Base-by-base conservation (phyloP, 2,797 vertebrate species). In the Vultur gryphus region DNA sequence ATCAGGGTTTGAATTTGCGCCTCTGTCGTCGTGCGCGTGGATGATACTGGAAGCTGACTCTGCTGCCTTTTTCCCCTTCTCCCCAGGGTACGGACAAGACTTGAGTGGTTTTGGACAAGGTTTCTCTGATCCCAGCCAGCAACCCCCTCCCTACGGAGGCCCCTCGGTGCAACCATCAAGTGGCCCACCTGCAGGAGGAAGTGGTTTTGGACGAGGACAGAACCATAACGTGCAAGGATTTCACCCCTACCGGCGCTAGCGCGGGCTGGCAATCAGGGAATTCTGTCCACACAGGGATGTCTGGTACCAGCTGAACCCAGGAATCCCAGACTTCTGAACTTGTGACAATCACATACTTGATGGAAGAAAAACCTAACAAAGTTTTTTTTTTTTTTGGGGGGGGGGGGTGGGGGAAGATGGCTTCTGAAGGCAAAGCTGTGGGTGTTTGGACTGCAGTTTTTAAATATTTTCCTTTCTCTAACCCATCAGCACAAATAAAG, bases 221-320 rank as follows among this genome's bases (percentile, higher is more conserved):
- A 99, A 99, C 98, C 99, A 99, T 98, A 99, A 99, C 29, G 99
- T 99, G 97, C 99, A 99, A 98, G 99, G 99, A 97, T 99, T 99
- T 98, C 99, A 99, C 91, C 99, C 99, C 26, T 99, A 99, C 98
- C 98, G 99, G 97, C 99, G 99, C 98, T 99, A 98, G 96, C 91
- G 16, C 48, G 89, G 73, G 93, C 93, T 93, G 59, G 90, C 98
- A 96, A 98, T 98, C 99, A 98, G 98, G 99, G 98, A 99, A 97
- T 89, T 98, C 96, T 96, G 97, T 94, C 98, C 97, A 71, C 97
- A 96, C 97, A 95, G 97, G 98, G 98, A 98, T 87, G 97, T 97
- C 98, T 97, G 96, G 97, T 97, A 97, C 95, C 97, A 97, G 98
- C 96, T 57, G 93, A 93, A 87, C 90, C 98, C 97, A 89, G 94